A percentile compares a stretch with the other conserved stretches of the same genome.
Conservation (phyloP, 2,888 invertebrate genomes). For the Pyrgus malvae region DNA sequence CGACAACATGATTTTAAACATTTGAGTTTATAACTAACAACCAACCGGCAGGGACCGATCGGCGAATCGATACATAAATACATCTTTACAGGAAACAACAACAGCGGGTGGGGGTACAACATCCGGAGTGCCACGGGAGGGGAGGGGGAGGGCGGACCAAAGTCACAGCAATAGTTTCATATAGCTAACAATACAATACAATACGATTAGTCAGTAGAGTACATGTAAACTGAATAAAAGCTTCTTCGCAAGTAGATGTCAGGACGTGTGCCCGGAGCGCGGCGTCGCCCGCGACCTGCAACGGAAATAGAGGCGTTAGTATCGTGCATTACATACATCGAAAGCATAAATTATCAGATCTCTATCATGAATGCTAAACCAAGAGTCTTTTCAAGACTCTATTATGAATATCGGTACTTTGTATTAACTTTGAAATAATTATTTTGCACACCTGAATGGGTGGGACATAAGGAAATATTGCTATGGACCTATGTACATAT, state of each 20-base stretch:
- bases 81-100: conserved; percentile 27
- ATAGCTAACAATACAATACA: conserved; percentile 35
- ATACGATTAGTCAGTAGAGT: conserved; percentile 39
- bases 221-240: conserved; percentile 43
- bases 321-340: no score
- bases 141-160: conserved; percentile 30
- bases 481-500: no score
- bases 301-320: conserved; percentile 2
- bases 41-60: conserved; percentile 29
- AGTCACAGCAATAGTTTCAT: conserved; percentile 37
- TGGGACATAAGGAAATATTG: no score
- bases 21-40: conserved; percentile 31
- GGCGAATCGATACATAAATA: conserved; percentile 35
- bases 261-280: conserved; percentile 42
- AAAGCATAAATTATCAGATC: no score
- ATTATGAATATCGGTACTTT: no score
- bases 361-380: no score
- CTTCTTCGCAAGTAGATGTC: conserved; percentile 41
- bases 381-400: no score
- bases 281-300: conserved; percentile 49
- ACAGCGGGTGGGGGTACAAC: conserved; percentile 18
- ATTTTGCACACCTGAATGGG: no score
- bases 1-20: conserved; percentile 26
- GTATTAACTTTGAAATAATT: no score
- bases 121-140: conserved; percentile 11